Base-by-base conservation (phyloP, 2,797 vertebrate genomes). In the Cephalopachus bancanus region DNA sequence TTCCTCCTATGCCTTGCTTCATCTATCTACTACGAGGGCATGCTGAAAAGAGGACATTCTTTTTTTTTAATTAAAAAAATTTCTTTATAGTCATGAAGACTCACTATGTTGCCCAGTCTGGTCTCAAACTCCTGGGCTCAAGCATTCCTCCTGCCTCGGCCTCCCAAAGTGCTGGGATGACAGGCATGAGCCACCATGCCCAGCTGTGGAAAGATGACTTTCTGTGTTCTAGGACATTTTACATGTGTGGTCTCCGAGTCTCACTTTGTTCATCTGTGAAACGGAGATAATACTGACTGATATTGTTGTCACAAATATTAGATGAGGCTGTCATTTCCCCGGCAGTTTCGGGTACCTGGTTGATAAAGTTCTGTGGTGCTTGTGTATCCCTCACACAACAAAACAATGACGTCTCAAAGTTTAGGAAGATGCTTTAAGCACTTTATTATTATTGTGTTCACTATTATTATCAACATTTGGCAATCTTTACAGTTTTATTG, bases 151-250 rank as follows among this genome's bases (percentile, higher is more conserved):
- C 44, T 44, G 44, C 44, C 44, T 44, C 44, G 44, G 44, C 44
- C 44, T 44, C 44, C 44, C 44, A 44, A 44, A 44, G 44, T 44
- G 44, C 44, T 44, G 44, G 44, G 44, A 44, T 44, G 44, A 44
- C 44, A 44, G 44, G 44, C 44, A 44, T 44, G 44, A 44, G 44
- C 44, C 44, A 44, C 44, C 44, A 44, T 44, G 44, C 44, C 44
- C 44, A 44, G 44, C 44, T 44, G 44, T 28, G 78, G 86, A 83
- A 75, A 78, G 71, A 83, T 78, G 86, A 75, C 49, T 64, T 91
- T 30, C n/a, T 65, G 76, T 74, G n/a, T 94, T 94, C 71, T 62
- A 84, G 88, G 94, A 67, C 1, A 24, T 89, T 92, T 28, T 15
- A 28, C 19, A 33, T 14, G 2, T 60, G 10, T 62, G 57, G 26